A percentile compares a stretch with the other conserved stretches of the same genome.
These are phyloP conservation scores for Marronus borbonicus DNA, from an alignment of 2,888 invertebrate species.

Conservation along the genomic window DNA sequence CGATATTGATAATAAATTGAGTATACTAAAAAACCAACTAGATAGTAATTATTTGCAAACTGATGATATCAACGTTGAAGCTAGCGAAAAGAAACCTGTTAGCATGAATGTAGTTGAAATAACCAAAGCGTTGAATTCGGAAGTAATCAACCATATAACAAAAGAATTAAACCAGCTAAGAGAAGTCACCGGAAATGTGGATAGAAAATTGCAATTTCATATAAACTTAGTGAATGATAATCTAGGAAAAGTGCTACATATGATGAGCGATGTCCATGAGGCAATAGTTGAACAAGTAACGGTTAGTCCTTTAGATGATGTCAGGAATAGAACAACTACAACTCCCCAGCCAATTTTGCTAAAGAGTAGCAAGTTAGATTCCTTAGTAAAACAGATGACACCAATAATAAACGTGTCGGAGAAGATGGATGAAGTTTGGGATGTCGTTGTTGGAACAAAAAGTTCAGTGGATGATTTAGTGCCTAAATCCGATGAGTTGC, in stretches of 20 bases:
- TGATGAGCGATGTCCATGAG: conserved; percentile 87
- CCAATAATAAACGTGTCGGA: conserved; percentile 90
- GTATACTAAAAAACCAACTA: conserved; percentile 85
- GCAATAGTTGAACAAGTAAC: conserved; percentile 85
- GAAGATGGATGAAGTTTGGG: conserved; percentile 94
- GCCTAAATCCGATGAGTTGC: conserved; percentile 88
- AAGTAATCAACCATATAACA: conserved; percentile 86
- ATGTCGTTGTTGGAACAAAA: conserved; percentile 90
- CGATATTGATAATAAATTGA: conserved; percentile 85
- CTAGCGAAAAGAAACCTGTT: conserved; percentile 89
- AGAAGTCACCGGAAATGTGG: conserved; percentile 83
- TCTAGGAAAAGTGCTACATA: conserved; percentile 82
- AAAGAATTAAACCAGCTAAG: conserved; percentile 86
- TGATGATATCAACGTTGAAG: conserved; percentile 89
- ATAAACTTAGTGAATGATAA: conserved; percentile 88
- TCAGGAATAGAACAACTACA: conserved; percentile 72
- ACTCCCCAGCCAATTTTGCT: conserved; percentile 76
- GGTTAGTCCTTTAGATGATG: conserved; percentile 57
- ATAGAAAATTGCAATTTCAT: conserved; percentile 88
- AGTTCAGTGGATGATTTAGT: conserved; percentile 89
- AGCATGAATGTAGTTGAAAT: conserved; percentile 88
- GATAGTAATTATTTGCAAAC: conserved; percentile 84
- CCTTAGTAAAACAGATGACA: conserved; percentile 85
- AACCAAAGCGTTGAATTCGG: conserved; percentile 86
- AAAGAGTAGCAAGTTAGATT: conserved; percentile 84